phyloP scores from a whole-genome alignment of 2,888 invertebrate species.

The Boloria euphrosyne region DNA sequence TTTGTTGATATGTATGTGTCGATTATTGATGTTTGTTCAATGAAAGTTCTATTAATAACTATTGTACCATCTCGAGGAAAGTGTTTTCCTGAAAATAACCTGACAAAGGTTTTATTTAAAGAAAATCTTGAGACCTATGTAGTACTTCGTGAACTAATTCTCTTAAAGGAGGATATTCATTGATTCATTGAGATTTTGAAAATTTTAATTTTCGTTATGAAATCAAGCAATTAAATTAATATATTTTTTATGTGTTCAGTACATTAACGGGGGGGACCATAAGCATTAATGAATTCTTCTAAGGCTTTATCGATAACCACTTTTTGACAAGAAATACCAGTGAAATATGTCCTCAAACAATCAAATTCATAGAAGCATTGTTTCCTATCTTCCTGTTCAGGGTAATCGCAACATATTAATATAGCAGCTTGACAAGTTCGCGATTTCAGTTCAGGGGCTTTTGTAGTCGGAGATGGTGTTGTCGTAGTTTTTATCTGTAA shows the following conservation, averaged over 20 bases:
- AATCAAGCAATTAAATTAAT: too few relatives aligned
- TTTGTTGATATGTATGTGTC: too few relatives aligned
- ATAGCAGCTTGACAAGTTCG: conserved; percentile 60
- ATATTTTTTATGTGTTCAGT: neutral
- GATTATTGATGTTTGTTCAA: too few relatives aligned
- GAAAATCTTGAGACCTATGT: too few relatives aligned
- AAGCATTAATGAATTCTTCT: conserved; percentile 53
- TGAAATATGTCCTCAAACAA: conserved; percentile 49
- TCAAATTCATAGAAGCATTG: conserved; percentile 57
- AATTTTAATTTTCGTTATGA: too few relatives aligned
- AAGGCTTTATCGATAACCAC: conserved; percentile 52
- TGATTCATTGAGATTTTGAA: too few relatives aligned
- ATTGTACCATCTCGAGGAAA: too few relatives aligned
- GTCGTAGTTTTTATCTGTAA: conserved; percentile 36
- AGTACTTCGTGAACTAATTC: too few relatives aligned
- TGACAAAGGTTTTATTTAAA: too few relatives aligned
- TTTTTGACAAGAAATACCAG: conserved; percentile 50
- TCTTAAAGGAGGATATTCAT: too few relatives aligned
- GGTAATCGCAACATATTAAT: conserved; percentile 57
- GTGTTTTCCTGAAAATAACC: too few relatives aligned
- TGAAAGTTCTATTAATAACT: too few relatives aligned
- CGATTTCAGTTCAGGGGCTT: conserved; percentile 44
- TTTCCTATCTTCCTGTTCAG: neutral
- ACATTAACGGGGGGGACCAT: conserved; percentile 43
- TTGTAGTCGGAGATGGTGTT: conserved; percentile 34